Conservation (phyloP, 2,888 invertebrate species). For the Sesia bembeciformis region DNA sequence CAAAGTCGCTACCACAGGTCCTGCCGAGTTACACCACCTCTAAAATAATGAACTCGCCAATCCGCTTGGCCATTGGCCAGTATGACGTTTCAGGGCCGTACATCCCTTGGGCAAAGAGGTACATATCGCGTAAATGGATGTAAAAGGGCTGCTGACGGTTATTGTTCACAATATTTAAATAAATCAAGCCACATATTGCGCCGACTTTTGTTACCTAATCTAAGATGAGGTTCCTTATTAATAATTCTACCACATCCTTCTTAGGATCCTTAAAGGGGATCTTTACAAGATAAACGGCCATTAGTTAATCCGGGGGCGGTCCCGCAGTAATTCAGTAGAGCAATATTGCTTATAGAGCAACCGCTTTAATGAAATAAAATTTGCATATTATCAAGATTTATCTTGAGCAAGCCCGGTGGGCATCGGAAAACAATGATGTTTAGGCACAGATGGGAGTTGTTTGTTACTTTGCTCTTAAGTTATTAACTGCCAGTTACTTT, state of each 20-base stretch:
- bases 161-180: neutral
- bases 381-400: slow-evolving; percentile 72
- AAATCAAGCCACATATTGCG: no score
- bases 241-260: slow-evolving; percentile 50
- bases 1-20: no score
- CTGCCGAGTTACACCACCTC: no score
- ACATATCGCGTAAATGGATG: no score
- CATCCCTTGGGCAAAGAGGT: no score
- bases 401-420: slow-evolving; percentile 30
- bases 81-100: no score
- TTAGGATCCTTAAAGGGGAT: slow-evolving; percentile 20
- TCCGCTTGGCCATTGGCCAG: no score
- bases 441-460: slow-evolving; percentile 29
- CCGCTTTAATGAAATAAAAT: slow-evolving; percentile 73
- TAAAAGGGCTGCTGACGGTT: no score
- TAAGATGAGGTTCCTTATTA: slow-evolving; percentile 25
- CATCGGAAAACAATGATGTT: slow-evolving; percentile 60
- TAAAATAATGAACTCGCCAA: no score
- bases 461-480: slow-evolving; percentile 8
- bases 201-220: no score
- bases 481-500: slow-evolving; percentile 6
- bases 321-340: slow-evolving; percentile 56
- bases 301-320: slow-evolving; percentile 68
- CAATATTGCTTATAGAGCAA: slow-evolving; percentile 65
- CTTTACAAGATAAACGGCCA: slow-evolving; percentile 71